phyloP scores from a whole-genome alignment of 1,140 invertebrate species.

The Lucilia cuprina region DNA sequence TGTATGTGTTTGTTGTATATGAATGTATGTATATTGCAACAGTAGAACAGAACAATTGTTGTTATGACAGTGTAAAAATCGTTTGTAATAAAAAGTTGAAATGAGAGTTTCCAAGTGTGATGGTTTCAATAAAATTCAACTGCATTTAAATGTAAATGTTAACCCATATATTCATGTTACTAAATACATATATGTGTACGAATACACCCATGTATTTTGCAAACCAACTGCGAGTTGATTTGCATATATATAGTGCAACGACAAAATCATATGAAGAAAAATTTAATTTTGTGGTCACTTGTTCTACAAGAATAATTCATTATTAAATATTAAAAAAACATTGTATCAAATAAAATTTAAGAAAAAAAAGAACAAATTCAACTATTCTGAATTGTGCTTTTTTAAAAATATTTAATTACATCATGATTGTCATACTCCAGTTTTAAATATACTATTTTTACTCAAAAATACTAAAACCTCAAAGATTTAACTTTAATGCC shows the following conservation, averaged over 20 bases:
- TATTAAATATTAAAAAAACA: too few relatives aligned
- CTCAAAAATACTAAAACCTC: too few relatives aligned
- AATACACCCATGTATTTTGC: not conserved
- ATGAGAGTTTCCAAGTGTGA: not conserved
- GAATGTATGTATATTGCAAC: too few relatives aligned
- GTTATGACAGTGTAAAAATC: not conserved
- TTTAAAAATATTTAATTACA: too few relatives aligned
- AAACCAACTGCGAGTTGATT: not conserved
- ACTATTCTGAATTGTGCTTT: too few relatives aligned
- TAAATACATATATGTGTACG: not conserved
- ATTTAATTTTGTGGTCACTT: not conserved
- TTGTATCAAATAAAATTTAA: too few relatives aligned
- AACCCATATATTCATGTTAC: not conserved
- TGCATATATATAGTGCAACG: not conserved
- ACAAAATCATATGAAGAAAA: not conserved
- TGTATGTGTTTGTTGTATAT: not conserved
- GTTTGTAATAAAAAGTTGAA: not conserved
- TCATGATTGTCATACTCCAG: too few relatives aligned
- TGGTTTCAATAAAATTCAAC: not conserved
- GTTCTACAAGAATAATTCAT: not conserved
- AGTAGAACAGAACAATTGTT: not conserved
- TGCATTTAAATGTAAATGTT: not conserved
- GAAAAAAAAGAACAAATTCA: too few relatives aligned
- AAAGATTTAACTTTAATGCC: too few relatives aligned
- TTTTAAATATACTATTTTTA: too few relatives aligned